Percentiles rank a stretch among this genome's conserved stretches.
These are phyloP conservation scores for Dolichallabes microphthalmus DNA, from an alignment of 2,113 vertebrate species.

Conservation along the genomic window DNA sequence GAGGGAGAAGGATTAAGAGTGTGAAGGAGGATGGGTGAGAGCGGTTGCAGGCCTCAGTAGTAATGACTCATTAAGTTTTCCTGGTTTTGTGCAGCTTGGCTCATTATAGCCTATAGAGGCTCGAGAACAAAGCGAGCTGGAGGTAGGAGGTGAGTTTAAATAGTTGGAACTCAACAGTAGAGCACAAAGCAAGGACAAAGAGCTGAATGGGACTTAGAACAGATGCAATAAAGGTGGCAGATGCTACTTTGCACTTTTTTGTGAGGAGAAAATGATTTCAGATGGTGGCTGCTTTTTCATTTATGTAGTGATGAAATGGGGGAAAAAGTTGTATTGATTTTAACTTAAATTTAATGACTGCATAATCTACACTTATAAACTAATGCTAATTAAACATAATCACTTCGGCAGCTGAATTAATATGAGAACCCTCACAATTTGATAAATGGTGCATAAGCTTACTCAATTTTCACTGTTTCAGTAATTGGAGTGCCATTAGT, in stretches of 20 bases:
- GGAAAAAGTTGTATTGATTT: not conserved
- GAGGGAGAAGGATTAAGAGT: slow-evolving; percentile 64
- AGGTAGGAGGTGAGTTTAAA: slow-evolving; percentile 98
- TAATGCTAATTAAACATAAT: not conserved
- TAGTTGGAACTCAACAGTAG: slow-evolving; percentile 86
- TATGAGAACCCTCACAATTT: not conserved
- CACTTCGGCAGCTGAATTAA: not conserved
- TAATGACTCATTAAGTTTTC: slow-evolving; percentile 99
- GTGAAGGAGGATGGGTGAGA: slow-evolving; percentile 75
- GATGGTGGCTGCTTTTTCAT: slow-evolving; percentile 41
- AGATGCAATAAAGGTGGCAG: slow-evolving; percentile 79
- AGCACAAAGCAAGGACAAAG: slow-evolving; percentile 71
- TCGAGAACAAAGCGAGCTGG: slow-evolving; percentile 86
- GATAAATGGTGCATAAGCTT: not conserved
- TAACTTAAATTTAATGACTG: slow-evolving; percentile 33
- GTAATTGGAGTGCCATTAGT: not conserved
- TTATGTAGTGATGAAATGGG: slow-evolving; percentile 13
- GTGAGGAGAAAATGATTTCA: slow-evolving; percentile 47
- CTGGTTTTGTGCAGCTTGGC: slow-evolving; percentile 95
- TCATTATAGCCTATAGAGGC: slow-evolving; percentile 96
- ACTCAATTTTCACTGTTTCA: not conserved
- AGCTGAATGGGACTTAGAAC: slow-evolving; percentile 78
- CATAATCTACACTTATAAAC: slow-evolving; percentile 6
- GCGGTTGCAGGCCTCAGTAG: slow-evolving; percentile 83
- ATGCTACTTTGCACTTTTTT: slow-evolving; percentile 69